These are phyloP conservation scores for Chaunax sp. DNA, from an alignment of 2,797 vertebrate species.

Conservation along the genomic window DNA sequence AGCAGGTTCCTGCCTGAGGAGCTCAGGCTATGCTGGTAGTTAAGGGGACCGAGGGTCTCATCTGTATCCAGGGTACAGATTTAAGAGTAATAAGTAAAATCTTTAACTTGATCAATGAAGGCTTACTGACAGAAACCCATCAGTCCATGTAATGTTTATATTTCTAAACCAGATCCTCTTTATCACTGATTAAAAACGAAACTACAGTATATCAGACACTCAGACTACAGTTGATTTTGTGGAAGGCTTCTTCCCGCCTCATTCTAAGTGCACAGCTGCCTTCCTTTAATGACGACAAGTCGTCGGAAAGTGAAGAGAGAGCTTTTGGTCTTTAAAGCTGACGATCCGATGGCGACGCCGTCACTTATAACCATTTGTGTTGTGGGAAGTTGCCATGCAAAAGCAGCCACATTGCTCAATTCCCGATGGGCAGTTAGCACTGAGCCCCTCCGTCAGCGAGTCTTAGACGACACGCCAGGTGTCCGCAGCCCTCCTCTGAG, in stretches of 20 bases:
- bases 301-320: conserved; percentile 51
- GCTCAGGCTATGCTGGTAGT: too few species aligned
- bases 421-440: conserved; percentile 76
- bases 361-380: conserved; percentile 64
- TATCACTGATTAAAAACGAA: too few species aligned
- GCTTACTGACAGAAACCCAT: not conserved
- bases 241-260: conserved; percentile 41
- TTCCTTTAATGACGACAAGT: conserved; percentile 57
- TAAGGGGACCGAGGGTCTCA: too few species aligned
- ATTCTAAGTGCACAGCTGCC: conserved; percentile 73
- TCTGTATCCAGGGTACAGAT: too few species aligned
- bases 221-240: too few species aligned
- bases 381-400: conserved; percentile 77
- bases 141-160: not conserved
- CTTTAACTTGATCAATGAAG: too few species aligned
- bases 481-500: conserved; percentile 74
- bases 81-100: too few species aligned
- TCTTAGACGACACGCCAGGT: conserved; percentile 83
- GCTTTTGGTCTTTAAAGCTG: conserved; percentile 46
- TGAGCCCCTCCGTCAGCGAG: conserved; percentile 83
- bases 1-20: too few species aligned
- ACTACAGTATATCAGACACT: too few species aligned
- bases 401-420: conserved; percentile 78
- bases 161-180: not conserved
- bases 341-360: conserved; percentile 59